Evolutionary conservation across 2,888 invertebrate species (phyloP).

Genomic region (Nesidiocoris tenuis): DNA sequence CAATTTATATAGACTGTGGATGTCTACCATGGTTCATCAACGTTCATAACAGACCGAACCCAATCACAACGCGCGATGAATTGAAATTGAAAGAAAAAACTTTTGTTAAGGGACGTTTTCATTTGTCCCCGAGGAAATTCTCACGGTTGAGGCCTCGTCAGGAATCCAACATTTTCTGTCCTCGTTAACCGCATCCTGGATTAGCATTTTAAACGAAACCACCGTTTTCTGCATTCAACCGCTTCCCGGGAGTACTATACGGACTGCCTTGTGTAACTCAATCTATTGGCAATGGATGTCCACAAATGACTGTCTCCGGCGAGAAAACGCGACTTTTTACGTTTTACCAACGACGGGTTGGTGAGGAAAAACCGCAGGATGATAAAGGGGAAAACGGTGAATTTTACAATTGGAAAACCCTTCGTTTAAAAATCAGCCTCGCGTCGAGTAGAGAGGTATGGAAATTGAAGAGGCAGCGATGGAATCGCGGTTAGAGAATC

Average conservation of each 20-base stretch:
- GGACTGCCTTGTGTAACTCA: neutral
- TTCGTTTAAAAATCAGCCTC: no score
- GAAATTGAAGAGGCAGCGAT: no score
- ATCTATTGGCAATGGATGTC: neutral
- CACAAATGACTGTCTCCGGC: neutral
- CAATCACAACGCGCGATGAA: no score
- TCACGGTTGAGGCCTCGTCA: neutral
- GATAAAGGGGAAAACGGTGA: neutral
- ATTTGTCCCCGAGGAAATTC: neutral
- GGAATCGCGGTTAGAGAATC: no score
- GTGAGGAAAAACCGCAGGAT: neutral
- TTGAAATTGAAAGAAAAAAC: no score
- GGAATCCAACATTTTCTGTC: neutral
- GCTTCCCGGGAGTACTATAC: neutral
- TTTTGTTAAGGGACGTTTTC: neutral
- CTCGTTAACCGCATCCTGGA: neutral
- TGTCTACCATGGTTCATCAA: no score
- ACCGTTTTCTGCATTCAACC: neutral
- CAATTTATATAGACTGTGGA: no score
- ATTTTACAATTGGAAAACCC: neutral
- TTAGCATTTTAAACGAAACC: neutral
- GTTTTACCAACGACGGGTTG: neutral
- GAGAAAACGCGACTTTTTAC: neutral
- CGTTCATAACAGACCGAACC: no score
- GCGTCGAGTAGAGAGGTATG: no score